Conservation (phyloP, 2,797 vertebrate species). For the Anguilla anguilla region DNA sequence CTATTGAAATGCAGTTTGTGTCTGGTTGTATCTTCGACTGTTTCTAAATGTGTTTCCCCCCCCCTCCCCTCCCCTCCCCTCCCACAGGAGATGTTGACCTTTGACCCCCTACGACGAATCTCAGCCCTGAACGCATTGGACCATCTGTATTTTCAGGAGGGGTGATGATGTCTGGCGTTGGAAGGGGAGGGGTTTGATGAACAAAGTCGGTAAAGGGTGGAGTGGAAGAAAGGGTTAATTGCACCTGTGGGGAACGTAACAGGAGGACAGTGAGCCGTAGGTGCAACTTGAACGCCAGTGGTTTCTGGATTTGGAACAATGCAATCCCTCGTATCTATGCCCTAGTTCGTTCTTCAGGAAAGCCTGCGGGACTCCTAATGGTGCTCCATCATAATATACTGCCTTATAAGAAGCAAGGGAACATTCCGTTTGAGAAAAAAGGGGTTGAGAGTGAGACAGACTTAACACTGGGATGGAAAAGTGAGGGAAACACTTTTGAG, state of each 20-base stretch:
- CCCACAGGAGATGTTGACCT: conserved; percentile 83
- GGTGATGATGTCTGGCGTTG: conserved; percentile 9
- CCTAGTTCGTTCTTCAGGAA: not conserved
- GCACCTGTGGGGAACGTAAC: not conserved
- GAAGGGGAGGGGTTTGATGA: not conserved
- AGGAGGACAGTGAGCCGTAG: not conserved
- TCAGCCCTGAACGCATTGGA: conserved; percentile 82
- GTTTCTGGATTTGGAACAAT: not conserved
- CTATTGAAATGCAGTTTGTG: not conserved
- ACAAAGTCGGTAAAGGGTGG: not conserved
- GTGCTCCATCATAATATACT: not conserved
- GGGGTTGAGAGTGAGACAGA: not conserved
- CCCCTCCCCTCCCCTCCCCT: not conserved
- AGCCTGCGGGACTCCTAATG: not conserved
- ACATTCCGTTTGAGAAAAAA: not conserved
- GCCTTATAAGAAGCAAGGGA: conserved; percentile 1
- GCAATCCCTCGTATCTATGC: conserved; percentile 8
- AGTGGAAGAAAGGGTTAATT: not conserved
- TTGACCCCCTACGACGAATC: conserved; percentile 82
- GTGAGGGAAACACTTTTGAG: not conserved
- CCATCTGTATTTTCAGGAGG: conserved; percentile 77
- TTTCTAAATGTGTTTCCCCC: not conserved
- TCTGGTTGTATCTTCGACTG: not conserved
- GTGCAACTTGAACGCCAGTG: conserved; percentile 8
- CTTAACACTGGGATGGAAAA: not conserved